Base-by-base conservation (phyloP, 2,797 vertebrate genomes). In the Hippopotamyrus pictus region DNA sequence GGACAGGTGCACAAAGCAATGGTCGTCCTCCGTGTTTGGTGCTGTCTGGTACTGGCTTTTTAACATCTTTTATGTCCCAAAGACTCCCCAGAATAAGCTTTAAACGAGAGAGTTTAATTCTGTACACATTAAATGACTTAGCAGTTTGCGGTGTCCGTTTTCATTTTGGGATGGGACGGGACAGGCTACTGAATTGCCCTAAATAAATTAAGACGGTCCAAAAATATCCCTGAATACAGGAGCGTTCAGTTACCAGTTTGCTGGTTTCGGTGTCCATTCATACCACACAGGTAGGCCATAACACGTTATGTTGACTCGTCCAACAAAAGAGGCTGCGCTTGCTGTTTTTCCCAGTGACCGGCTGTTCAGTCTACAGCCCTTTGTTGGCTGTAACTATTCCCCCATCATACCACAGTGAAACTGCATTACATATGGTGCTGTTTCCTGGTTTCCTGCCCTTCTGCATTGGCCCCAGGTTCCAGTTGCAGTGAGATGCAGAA, bases 151-250 rank as follows among this genome's bases (percentile, higher is more conserved):
- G 51, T 37, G 29, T 87, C 53, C 14, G 19, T 59, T 87, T 87
- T 57, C 86, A 87, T 29, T 87, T 87, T 87, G 29, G 25, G 50
- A 87, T 25, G 48, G 48, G 85, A 54, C 5, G 3, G 86, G 51
- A 41, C 29, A 5, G 51, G 53, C 53, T 87, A 87, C 57, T 87
- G 51, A 57, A 87, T 51, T 59, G 86, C 17, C 51, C 54, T 87
- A 87, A 87, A 87, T 87, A 87, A 87, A 87, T 87, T 9, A 87
- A 41, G 53, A 87, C 29, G 0, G 86, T 59, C 53, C 84, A 87
- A 62, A 87, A 87, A 87, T 87, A 87, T 14, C 86, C 12, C 19
- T n/a, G 14, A 87, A 59, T 57, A n/a, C 53, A 87, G 29, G 17
- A 44, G 53, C 14, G 7, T 37, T 62, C 44, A 87, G 57, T 87